A percentile compares a stretch with the other conserved stretches of the same genome.
These are phyloP conservation scores for Eristalis pertinax DNA, from an alignment of 2,888 invertebrate genomes.

Conservation along the genomic window DNA sequence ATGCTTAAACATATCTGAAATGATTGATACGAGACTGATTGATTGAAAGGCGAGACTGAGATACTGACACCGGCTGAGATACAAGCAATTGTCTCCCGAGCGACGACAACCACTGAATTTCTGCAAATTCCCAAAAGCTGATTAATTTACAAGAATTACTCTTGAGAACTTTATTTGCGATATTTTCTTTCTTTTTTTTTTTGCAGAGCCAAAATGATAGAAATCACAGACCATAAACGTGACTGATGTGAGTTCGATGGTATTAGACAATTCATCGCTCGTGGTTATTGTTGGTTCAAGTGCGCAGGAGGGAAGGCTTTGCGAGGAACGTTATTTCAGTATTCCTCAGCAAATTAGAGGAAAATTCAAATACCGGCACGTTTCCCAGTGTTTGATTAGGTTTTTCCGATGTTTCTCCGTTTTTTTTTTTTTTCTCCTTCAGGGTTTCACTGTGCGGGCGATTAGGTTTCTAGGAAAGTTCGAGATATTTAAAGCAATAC, in stretches of 20 bases:
- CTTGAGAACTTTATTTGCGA: background rate
- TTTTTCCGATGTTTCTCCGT: background rate
- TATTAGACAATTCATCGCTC: conserved; percentile 5
- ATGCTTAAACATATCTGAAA: background rate
- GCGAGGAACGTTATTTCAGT: background rate
- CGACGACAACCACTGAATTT: too few relatives aligned
- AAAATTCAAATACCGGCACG: background rate
- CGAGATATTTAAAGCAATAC: background rate
- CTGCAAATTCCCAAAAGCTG: background rate
- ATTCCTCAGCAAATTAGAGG: background rate
- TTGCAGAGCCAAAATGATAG: background rate
- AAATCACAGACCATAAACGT: conserved; percentile 25
- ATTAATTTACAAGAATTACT: conserved; percentile 25
- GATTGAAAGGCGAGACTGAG: conserved; percentile 3
- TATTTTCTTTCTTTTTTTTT: background rate
- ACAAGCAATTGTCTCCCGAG: too few relatives aligned
- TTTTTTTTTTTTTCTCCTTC: background rate
- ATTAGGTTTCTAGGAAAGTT: background rate
- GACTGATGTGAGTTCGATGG: conserved; percentile 15
- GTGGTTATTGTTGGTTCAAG: background rate
- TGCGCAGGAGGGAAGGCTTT: background rate
- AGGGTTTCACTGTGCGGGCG: background rate
- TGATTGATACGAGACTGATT: conserved; percentile 40
- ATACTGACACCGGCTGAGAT: background rate
- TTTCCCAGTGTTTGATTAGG: background rate